Conservation (phyloP, 2,113 vertebrate species). For the Sylvietta virens region DNA sequence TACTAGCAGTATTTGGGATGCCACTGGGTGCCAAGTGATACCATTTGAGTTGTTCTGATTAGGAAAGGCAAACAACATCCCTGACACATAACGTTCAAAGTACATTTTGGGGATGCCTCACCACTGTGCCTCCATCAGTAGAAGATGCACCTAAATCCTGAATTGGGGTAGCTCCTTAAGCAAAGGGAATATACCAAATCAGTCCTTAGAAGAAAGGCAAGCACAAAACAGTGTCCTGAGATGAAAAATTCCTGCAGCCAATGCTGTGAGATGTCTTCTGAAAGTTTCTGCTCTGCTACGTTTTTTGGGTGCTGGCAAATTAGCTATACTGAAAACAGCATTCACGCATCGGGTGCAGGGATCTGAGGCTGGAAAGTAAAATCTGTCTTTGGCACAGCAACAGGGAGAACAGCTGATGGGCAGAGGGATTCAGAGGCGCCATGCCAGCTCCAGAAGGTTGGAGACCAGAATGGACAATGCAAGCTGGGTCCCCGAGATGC, state of each 20-base stretch:
- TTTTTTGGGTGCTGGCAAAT: not conserved
- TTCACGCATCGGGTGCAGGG: not conserved
- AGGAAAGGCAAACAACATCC: not conserved
- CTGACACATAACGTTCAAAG: not conserved
- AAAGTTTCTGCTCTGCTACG: not conserved
- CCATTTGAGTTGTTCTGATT: not conserved
- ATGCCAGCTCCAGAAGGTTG: conserved; percentile 25
- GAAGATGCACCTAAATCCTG: not conserved
- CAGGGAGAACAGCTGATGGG: conserved; percentile 4
- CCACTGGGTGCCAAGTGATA: not conserved
- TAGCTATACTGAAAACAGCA: not conserved
- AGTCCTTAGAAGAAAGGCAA: not conserved
- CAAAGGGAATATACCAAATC: not conserved
- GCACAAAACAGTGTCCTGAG: not conserved
- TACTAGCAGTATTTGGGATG: not conserved
- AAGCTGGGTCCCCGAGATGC: conserved; percentile 5
- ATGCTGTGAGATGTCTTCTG: not conserved
- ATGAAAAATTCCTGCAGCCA: not conserved
- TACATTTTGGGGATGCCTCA: not conserved
- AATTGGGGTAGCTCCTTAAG: not conserved
- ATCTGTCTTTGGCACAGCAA: not conserved
- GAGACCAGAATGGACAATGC: not conserved
- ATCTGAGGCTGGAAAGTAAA: not conserved
- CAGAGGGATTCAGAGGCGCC: not conserved
- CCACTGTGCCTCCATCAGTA: not conserved